Conservation (phyloP, 2,888 invertebrate species). For the Pterostichus madidus region DNA sequence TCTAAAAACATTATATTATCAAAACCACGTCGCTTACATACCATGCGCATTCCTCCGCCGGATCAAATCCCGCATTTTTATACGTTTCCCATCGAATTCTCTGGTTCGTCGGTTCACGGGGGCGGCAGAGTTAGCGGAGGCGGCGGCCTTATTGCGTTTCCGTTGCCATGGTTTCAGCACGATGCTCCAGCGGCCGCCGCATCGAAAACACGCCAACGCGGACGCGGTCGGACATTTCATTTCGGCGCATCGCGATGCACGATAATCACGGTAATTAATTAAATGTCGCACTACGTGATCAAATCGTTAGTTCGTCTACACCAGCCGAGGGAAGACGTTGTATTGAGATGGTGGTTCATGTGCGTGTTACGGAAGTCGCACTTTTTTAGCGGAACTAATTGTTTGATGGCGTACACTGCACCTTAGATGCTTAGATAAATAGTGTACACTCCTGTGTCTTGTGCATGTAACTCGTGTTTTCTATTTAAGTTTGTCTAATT, state of each 20-base stretch:
- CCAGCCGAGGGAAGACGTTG: background rate
- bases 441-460: conserved; percentile 18
- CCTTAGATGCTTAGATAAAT: conserved; percentile 41
- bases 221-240: conserved; percentile 34
- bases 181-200: conserved; percentile 3
- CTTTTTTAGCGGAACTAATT: conserved; percentile 49
- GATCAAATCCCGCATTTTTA: conserved; percentile 60
- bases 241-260: conserved; percentile 2
- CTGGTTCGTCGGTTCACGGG: conserved; percentile 8
- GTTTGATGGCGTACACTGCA: background rate
- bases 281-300: background rate
- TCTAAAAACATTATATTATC: background rate
- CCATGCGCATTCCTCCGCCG: conserved; percentile 55
- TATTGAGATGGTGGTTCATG: background rate
- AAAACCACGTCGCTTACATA: conserved; percentile 42
- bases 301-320: conserved; percentile 2
- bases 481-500: background rate
- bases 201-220: conserved; percentile 15
- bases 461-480: conserved; percentile 3
- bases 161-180: conserved; percentile 59
- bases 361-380: background rate
- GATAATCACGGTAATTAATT: background rate
- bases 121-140: background rate
- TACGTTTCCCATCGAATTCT: conserved; percentile 59
- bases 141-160: conserved; percentile 33